These are phyloP conservation scores for Noctilio leporinus DNA, from an alignment of 2,113 vertebrate species.

Conservation along the genomic window DNA sequence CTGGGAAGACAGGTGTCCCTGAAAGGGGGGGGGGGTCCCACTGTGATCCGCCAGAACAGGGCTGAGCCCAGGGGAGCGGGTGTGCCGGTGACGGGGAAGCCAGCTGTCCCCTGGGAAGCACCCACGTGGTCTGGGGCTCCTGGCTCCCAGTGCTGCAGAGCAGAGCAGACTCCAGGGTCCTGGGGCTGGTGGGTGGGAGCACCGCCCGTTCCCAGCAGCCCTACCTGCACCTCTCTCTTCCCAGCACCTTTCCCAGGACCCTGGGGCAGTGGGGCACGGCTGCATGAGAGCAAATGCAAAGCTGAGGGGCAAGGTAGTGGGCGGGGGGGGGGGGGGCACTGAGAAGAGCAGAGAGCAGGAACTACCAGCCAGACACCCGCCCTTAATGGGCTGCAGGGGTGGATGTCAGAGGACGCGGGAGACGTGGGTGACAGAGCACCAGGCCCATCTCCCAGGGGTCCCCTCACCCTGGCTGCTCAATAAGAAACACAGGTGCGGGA, in stretches of 20 bases:
- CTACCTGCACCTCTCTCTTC: neutral
- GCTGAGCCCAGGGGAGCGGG: rapidly evolving
- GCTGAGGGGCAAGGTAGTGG: rapidly evolving
- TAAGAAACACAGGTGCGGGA: neutral
- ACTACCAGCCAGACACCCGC: neutral
- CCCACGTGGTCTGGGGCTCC: neutral
- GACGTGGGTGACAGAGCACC: neutral
- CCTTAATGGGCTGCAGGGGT: neutral
- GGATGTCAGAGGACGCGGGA: neutral
- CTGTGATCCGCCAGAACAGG: neutral
- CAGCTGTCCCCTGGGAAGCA: neutral
- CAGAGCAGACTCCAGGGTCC: neutral
- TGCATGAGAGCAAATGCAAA: neutral
- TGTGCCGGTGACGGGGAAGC: rapidly evolving
- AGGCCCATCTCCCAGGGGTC: no score
- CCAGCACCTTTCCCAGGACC: neutral
- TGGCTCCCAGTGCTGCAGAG: rapidly evolving
- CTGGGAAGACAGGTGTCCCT: no score
- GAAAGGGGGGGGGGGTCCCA: neutral
- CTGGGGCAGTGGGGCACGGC: neutral
- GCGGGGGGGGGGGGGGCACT: neutral
- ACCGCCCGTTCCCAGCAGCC: neutral
- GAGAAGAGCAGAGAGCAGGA: neutral
- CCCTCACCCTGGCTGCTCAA: no score
- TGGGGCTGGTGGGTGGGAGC: neutral